Percentiles rank a stretch among this genome's conserved stretches.
Evolutionary conservation across 2,888 invertebrate genomes (phyloP).

Genomic region (Tethea ocularis): DNA sequence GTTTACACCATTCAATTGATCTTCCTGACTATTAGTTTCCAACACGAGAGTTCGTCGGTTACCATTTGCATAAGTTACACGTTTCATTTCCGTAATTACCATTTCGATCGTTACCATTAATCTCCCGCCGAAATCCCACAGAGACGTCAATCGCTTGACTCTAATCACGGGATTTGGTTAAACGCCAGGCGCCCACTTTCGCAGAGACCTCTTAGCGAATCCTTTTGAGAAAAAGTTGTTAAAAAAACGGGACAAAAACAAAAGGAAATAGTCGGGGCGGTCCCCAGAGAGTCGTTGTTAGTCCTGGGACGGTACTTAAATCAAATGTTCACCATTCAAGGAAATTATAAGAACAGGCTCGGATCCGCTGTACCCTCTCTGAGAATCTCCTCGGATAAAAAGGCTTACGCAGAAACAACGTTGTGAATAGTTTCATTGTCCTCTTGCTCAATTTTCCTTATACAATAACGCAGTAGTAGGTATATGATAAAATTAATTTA

Average conservation of each 20-base stretch:
- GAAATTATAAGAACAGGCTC: constrained; percentile 79
- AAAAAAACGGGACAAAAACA: constrained; percentile 76
- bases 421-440: constrained; percentile 58
- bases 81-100: constrained; percentile 72
- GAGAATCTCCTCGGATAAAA: constrained; percentile 65
- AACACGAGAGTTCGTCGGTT: constrained; percentile 49
- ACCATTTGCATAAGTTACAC: constrained; percentile 72
- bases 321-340: constrained; percentile 81
- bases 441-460: constrained; percentile 30
- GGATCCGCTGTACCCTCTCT: constrained; percentile 62
- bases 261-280: constrained; percentile 80
- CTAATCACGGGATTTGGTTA: constrained; percentile 71
- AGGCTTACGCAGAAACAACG: constrained; percentile 61
- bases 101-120: constrained; percentile 68
- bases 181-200: constrained; percentile 64
- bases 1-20: constrained; percentile 28
- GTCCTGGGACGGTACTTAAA: constrained; percentile 80
- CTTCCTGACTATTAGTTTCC: constrained; percentile 55
- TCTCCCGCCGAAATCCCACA: constrained; percentile 61
- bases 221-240: constrained; percentile 74
- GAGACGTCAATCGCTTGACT: constrained; percentile 67
- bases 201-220: constrained; percentile 63
- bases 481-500: constrained; percentile 7
- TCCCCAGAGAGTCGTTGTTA: constrained; percentile 71
- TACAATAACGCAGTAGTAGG: neutral